Percentiles rank a stretch among this genome's conserved stretches.
Conservation (phyloP, 2,888 invertebrate genomes). For the Spatulosminthurus flaviceps region DNA sequence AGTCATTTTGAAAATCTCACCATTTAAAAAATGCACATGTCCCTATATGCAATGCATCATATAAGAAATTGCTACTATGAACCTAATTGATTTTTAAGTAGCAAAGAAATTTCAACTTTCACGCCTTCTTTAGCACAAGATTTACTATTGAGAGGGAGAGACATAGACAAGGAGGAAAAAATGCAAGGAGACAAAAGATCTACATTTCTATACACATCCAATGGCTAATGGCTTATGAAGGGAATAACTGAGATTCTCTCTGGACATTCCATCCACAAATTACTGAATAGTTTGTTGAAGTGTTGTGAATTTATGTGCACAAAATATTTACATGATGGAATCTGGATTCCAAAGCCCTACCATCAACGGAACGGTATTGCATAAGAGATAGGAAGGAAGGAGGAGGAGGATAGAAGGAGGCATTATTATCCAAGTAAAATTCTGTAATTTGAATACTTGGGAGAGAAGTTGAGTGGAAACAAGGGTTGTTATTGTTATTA, state of each 20-base stretch:
- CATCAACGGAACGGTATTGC: too few species aligned
- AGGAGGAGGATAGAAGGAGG: conserved; percentile 19
- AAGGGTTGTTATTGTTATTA: conserved; percentile 41
- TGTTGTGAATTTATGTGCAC: conserved; percentile 18
- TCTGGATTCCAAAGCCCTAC: neutral
- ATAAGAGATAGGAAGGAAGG: too few species aligned
- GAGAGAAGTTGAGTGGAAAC: conserved; percentile 20
- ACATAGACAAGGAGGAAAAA: neutral
- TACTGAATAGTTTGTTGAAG: neutral
- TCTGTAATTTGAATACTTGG: conserved; percentile 28
- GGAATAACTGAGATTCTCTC: neutral
- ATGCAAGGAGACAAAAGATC: too few species aligned
- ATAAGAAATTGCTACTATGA: neutral
- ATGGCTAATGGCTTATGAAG: neutral
- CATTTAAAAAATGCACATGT: too few species aligned
- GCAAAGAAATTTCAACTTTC: neutral
- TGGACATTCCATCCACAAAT: neutral
- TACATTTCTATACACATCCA: too few species aligned
- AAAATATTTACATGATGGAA: conserved; percentile 1
- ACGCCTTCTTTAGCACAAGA: neutral
- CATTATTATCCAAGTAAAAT: neutral
- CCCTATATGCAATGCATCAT: too few species aligned
- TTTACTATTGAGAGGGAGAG: neutral
- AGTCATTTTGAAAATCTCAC: too few species aligned
- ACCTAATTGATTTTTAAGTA: conserved; percentile 24